phyloP scores from a whole-genome alignment of 2,888 invertebrate genomes.

The Agriopis leucophaearia region DNA sequence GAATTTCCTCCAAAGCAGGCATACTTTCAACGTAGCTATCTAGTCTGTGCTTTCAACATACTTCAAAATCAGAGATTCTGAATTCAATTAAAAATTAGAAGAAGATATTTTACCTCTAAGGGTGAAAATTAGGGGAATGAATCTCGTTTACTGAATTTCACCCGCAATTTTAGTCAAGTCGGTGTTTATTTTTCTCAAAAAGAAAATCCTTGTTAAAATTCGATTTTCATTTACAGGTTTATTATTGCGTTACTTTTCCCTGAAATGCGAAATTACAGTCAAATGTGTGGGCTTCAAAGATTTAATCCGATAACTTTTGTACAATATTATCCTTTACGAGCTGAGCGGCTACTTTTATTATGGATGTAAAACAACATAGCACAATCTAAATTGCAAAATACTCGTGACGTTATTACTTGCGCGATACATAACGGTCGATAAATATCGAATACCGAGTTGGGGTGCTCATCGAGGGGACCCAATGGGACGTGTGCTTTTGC shows the following conservation, averaged over 20 bases:
- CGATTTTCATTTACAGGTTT: neutral
- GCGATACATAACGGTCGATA: conserved; percentile 53
- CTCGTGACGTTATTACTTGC: conserved; percentile 43
- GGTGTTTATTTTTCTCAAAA: too few relatives aligned
- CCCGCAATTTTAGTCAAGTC: neutral
- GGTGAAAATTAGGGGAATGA: too few relatives aligned
- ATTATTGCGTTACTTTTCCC: neutral
- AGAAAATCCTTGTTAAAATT: too few relatives aligned
- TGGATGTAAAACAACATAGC: conserved; percentile 26
- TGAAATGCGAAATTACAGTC: neutral
- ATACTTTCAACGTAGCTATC: too few relatives aligned
- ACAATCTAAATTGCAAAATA: conserved; percentile 38
- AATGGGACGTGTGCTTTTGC: conserved; percentile 53
- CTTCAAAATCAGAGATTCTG: too few relatives aligned
- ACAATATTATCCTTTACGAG: conserved; percentile 2
- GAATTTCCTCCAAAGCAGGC: too few relatives aligned
- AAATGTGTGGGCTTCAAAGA: conserved; percentile 3
- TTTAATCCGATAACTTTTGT: conserved; percentile 14
- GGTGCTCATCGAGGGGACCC: conserved; percentile 49
- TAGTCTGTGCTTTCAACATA: too few relatives aligned
- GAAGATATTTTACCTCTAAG: too few relatives aligned
- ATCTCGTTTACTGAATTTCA: too few relatives aligned
- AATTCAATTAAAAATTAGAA: too few relatives aligned
- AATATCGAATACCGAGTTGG: conserved; percentile 58
- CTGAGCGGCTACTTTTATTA: conserved; percentile 26